Evolutionary conservation across 2,797 vertebrate species (phyloP).

Genomic region (Tapirus indicus): DNA sequence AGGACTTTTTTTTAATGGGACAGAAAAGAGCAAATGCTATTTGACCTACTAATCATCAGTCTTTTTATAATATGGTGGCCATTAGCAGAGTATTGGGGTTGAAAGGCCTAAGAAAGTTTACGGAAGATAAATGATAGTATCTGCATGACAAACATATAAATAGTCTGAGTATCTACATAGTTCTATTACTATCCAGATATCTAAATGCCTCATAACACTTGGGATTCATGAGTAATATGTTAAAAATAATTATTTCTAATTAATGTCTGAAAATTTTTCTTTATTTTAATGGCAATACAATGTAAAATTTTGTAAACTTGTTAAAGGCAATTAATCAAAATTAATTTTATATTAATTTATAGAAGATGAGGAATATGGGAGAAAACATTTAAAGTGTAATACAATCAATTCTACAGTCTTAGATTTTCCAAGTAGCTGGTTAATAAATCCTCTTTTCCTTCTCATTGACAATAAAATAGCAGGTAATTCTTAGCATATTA

Average conservation of each 20-base stretch:
- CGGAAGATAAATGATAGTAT: not conserved
- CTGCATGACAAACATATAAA: not conserved
- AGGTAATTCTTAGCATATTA: not conserved
- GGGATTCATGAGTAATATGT: not conserved
- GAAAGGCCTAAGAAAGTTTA: not conserved
- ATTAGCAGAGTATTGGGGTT: not conserved
- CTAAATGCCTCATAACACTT: not conserved
- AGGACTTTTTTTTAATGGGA: not conserved
- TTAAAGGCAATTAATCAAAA: not conserved
- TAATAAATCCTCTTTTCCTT: not conserved
- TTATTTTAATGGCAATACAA: not conserved
- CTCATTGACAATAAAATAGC: not conserved
- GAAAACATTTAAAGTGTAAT: not conserved
- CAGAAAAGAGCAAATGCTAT: conserved; percentile 68
- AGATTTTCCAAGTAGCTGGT: not conserved
- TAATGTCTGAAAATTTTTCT: not conserved
- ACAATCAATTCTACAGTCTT: not conserved
- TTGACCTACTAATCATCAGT: conserved; percentile 64
- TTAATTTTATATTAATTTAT: not conserved
- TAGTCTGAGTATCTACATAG: not conserved
- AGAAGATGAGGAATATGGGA: not conserved
- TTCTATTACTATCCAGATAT: not conserved
- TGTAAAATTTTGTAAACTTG: not conserved
- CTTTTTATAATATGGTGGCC: not conserved
- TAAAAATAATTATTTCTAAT: not conserved